Conservation (phyloP, 2,888 invertebrate genomes). For the Cylloceria caligata region DNA sequence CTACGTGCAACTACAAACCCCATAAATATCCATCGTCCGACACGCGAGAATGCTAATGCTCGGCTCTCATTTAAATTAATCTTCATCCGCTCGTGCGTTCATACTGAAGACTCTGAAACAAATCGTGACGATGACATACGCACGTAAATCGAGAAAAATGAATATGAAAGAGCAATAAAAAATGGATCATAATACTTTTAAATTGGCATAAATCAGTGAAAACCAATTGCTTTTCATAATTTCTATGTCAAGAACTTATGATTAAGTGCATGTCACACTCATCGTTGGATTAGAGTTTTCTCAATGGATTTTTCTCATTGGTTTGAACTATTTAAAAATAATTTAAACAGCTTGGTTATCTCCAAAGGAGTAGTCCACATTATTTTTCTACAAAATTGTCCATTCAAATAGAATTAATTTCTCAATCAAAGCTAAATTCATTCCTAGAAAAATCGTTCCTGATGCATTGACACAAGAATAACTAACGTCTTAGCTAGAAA, state of each 20-base stretch:
- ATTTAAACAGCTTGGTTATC: not conserved
- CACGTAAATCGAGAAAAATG: not conserved
- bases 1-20: slow-evolving; percentile 70
- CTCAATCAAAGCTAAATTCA: not conserved
- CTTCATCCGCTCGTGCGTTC: slow-evolving; percentile 55
- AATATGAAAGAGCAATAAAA: not conserved
- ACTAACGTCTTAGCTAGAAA: slow-evolving; percentile 8
- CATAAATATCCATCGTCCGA: slow-evolving; percentile 76
- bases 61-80: slow-evolving; percentile 74
- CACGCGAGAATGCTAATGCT: slow-evolving; percentile 70
- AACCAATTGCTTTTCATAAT: not conserved
- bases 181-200: slow-evolving; percentile 1
- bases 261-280: not conserved
- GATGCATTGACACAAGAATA: slow-evolving; percentile 2
- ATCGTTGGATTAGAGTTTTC: not conserved
- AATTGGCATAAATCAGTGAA: not conserved
- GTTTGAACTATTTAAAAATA: not conserved
- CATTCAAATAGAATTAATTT: not conserved
- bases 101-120: slow-evolving; percentile 4
- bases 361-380: too few relatives aligned
- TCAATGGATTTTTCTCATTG: not conserved
- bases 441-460: not conserved
- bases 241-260: slow-evolving; percentile 1
- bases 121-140: slow-evolving; percentile 19
- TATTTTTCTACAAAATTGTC: not conserved